Evolutionary conservation across 2,888 invertebrate genomes (phyloP).

Genomic region (Drosophila sordidula): DNA sequence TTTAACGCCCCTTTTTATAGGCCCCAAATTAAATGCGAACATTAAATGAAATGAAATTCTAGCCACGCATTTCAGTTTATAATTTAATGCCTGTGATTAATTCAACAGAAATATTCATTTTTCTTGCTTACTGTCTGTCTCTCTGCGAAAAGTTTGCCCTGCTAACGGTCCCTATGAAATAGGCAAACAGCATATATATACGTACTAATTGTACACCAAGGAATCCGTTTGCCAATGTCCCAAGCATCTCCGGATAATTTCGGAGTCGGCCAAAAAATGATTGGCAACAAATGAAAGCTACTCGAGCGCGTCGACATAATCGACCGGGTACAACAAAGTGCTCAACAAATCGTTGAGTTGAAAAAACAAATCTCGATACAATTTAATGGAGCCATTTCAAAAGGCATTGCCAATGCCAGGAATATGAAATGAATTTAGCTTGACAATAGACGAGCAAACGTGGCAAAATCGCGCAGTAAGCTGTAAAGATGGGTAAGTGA

Average conservation of each 20-base stretch:
- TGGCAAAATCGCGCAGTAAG: conserved; percentile 22
- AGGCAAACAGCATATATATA: conserved; percentile 35
- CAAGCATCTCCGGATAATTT: conserved; percentile 17
- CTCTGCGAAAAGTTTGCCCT: not conserved
- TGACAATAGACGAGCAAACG: conserved; percentile 24
- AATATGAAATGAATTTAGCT: conserved; percentile 35
- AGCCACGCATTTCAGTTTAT: conserved; percentile 34
- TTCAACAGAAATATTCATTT: conserved; percentile 28
- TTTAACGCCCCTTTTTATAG: conserved; percentile 17
- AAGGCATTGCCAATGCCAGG: conserved; percentile 29
- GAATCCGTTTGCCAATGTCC: conserved; percentile 34
- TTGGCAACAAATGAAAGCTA: conserved; percentile 55
- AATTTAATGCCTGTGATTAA: conserved; percentile 67
- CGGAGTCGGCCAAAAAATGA: conserved; percentile 45
- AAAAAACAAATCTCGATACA: conserved; percentile 63
- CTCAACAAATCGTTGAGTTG: conserved; percentile 52
- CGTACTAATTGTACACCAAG: conserved; percentile 67
- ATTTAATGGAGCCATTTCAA: conserved; percentile 65
- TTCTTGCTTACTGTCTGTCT: not conserved
- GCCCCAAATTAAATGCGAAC: conserved; percentile 34
- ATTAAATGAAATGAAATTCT: conserved; percentile 61
- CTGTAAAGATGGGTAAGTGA: conserved; percentile 11
- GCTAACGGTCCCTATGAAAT: not conserved
- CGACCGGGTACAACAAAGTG: conserved; percentile 51
- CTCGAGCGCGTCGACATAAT: conserved; percentile 45